Evolutionary conservation across 2,113 vertebrate species (phyloP).

Genomic region (Apaloderma vittatum): DNA sequence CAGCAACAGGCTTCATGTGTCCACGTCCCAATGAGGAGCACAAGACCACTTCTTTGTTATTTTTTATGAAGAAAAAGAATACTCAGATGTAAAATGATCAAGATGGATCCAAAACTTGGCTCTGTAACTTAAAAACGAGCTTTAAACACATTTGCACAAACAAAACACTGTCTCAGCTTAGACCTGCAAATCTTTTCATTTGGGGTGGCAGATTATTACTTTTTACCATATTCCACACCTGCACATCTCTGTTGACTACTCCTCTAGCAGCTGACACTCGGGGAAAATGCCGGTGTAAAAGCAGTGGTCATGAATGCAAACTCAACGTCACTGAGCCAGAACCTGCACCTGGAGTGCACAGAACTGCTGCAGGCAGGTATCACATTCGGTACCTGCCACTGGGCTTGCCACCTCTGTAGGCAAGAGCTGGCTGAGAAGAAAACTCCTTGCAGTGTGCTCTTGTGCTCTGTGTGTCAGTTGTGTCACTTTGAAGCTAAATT

Average conservation of each 20-base stretch:
- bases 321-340: background rate
- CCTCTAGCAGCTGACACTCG: background rate
- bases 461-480: too few relatives aligned
- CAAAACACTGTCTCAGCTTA: background rate
- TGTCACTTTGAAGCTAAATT: background rate
- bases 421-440: background rate
- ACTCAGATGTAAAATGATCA: background rate
- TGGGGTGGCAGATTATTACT: background rate
- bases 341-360: background rate
- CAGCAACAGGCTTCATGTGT: background rate
- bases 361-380: fast-evolving
- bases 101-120: background rate
- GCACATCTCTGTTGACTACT: background rate
- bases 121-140: background rate
- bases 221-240: background rate
- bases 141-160: background rate
- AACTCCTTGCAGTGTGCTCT: background rate
- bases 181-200: background rate
- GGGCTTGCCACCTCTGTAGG: background rate
- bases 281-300: background rate
- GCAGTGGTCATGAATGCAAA: background rate
- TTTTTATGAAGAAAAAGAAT: background rate
- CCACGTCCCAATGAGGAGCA: background rate
- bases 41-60: background rate
- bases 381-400: fast-evolving